These are phyloP conservation scores for Gadopsis bispinosus DNA, from an alignment of 2,797 vertebrate species.

Conservation along the genomic window DNA sequence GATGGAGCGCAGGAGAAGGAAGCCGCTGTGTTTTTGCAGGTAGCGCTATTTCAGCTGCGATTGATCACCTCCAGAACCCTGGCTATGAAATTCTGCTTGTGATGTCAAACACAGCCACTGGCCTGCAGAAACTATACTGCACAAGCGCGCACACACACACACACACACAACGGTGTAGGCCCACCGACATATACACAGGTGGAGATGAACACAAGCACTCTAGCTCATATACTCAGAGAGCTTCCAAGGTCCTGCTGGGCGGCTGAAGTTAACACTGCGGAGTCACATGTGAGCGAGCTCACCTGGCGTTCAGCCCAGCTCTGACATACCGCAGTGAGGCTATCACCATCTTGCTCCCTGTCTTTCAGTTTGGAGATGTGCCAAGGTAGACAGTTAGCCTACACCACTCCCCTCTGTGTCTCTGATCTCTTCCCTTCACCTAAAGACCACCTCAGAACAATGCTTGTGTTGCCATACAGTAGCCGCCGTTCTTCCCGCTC, in stretches of 20 bases:
- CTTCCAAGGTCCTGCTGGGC: conserved; percentile 69
- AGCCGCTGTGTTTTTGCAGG: conserved; percentile 34
- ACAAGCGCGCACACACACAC: conserved; percentile 25
- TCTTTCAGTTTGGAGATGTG: conserved; percentile 37
- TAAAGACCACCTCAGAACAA: conserved; percentile 31
- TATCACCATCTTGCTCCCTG: conserved; percentile 41
- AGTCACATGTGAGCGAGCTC: conserved; percentile 73
- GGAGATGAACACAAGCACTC: conserved; percentile 16
- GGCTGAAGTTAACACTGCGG: conserved; percentile 74
- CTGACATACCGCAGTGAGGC: conserved; percentile 63
- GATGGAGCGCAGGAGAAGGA: neutral
- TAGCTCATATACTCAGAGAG: neutral
- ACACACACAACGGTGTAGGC: conserved; percentile 19
- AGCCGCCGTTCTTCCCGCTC: neutral
- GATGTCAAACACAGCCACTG: conserved; percentile 43
- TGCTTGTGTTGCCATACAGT: neutral
- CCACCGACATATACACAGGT: conserved; percentile 23
- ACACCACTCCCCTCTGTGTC: conserved; percentile 43
- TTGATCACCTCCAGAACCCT: conserved; percentile 52
- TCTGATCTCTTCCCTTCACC: conserved; percentile 48
- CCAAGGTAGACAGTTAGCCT: conserved; percentile 64
- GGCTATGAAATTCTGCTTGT: conserved; percentile 46
- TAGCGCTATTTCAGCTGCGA: conserved; percentile 31
- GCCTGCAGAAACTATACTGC: conserved; percentile 45
- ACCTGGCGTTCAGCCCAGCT: conserved; percentile 74